Percentiles rank a stretch among this genome's conserved stretches.
Conservation (phyloP, 2,113 vertebrate genomes). For the Notiomystis cincta region DNA sequence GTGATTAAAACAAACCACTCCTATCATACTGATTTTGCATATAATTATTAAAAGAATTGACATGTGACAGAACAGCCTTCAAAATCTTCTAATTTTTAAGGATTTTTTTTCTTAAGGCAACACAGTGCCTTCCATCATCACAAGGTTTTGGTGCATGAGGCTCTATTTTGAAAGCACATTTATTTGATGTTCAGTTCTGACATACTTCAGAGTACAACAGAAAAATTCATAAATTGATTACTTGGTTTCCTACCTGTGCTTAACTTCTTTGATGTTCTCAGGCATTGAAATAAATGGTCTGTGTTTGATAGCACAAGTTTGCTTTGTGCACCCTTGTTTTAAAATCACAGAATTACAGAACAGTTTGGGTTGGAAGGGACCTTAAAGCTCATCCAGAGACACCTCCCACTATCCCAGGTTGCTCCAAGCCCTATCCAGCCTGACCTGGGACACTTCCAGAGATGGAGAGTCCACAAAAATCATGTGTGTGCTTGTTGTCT, state of each 20-base stretch:
- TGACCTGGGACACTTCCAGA: not conserved
- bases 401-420: accelerated
- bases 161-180: not conserved
- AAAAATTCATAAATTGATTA: not conserved
- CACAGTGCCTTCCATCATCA: not conserved
- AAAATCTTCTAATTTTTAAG: not conserved
- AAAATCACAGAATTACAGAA: not conserved
- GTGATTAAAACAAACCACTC: conserved; percentile 43
- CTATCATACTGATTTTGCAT: conserved; percentile 11
- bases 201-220: not conserved
- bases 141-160: not conserved
- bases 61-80: not conserved
- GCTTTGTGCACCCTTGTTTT: not conserved
- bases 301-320: not conserved
- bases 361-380: not conserved
- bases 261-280: not conserved
- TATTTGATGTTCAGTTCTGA: not conserved
- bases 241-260: not conserved
- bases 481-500: not conserved
- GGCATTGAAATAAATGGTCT: not conserved
- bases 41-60: not conserved
- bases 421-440: not conserved
- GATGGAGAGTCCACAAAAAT: not conserved
- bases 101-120: not conserved
- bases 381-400: not conserved